phyloP scores from a whole-genome alignment of 2,113 vertebrate species.

The Otis tarda region DNA sequence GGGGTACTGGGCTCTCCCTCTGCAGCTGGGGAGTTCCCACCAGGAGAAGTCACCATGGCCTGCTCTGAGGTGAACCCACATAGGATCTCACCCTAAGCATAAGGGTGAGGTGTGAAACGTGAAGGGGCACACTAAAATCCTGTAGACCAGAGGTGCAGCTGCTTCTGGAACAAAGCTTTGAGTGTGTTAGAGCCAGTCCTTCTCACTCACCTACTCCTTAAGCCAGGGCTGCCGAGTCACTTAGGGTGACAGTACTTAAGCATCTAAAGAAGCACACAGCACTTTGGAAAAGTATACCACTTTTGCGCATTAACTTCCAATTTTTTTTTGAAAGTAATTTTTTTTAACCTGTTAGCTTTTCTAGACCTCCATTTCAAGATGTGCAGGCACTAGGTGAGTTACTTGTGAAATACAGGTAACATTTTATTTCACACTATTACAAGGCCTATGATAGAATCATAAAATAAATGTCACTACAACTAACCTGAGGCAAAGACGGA shows the following conservation, averaged over 20 bases:
- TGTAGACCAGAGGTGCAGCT: background rate
- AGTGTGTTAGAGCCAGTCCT: background rate
- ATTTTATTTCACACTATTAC: background rate
- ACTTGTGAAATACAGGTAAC: background rate
- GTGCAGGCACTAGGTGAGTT: background rate
- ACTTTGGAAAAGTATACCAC: background rate
- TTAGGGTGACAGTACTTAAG: background rate
- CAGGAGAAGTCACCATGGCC: background rate
- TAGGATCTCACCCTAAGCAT: background rate
- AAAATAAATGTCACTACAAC: background rate
- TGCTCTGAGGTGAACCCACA: accelerated
- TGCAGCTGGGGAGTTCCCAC: background rate
- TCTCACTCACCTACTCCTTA: background rate
- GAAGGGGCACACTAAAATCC: background rate
- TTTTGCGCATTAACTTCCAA: background rate
- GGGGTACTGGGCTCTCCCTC: accelerated
- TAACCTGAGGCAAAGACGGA: background rate
- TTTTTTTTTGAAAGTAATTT: background rate
- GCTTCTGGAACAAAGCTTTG: background rate
- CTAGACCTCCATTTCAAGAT: background rate
- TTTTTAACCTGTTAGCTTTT: background rate
- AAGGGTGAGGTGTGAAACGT: background rate
- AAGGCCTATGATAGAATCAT: background rate
- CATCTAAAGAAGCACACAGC: background rate
- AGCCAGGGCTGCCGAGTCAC: background rate